These are phyloP conservation scores for Agrotis segetum DNA, from an alignment of 2,888 invertebrate species.

Conservation along the genomic window DNA sequence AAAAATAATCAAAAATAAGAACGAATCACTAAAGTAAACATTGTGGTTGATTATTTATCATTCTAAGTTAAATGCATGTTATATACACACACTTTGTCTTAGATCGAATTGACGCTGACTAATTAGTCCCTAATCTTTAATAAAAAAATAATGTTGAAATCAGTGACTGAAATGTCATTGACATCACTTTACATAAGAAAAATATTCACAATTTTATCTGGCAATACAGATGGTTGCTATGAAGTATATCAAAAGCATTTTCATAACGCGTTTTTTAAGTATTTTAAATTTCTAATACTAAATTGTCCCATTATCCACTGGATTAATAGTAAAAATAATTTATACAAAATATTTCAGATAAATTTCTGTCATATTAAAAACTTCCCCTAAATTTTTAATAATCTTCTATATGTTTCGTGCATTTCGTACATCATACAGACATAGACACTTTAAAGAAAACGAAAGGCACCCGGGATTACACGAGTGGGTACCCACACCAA, in stretches of 20 bases:
- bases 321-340: conserved; percentile 88
- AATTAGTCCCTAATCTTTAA: conserved; percentile 84
- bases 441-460: conserved; percentile 92
- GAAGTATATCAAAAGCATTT: conserved; percentile 88
- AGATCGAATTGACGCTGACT: conserved; percentile 82
- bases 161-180: conserved; percentile 90
- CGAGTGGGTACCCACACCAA: conserved; percentile 89
- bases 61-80: conserved; percentile 89
- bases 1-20: conserved; percentile 85
- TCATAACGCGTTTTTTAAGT: conserved; percentile 76
- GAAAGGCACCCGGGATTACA: conserved; percentile 91
- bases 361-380: conserved; percentile 80
- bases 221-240: conserved; percentile 90
- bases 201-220: conserved; percentile 91
- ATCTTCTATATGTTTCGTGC: conserved; percentile 97
- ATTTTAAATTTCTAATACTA: conserved; percentile 86
- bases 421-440: conserved; percentile 96
- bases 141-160: conserved; percentile 88
- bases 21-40: conserved; percentile 85
- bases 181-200: conserved; percentile 88
- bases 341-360: conserved; percentile 87
- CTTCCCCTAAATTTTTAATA: conserved; percentile 85
- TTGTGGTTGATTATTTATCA: conserved; percentile 84
- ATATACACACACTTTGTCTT: conserved; percentile 84
- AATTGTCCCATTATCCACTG: conserved; percentile 88